Conservation (phyloP, 2,113 vertebrate genomes). For the Xenopus borealis region DNA sequence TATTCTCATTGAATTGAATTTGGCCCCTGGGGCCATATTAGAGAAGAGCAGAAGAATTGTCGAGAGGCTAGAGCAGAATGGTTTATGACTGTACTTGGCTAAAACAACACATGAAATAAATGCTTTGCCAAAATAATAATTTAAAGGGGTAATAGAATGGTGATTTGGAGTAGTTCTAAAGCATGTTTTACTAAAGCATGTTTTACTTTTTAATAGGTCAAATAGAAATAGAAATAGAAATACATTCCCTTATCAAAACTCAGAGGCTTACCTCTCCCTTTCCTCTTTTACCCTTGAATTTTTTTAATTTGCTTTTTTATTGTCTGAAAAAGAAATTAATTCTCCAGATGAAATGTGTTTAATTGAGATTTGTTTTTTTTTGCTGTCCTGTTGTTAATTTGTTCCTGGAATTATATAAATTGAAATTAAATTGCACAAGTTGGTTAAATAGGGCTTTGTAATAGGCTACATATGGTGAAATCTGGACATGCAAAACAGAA, state of each 20-base stretch:
- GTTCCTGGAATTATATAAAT: slow-evolving; percentile 33
- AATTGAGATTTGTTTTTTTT: slow-evolving; percentile 26
- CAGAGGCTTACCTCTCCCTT: neutral
- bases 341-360: slow-evolving; percentile 15
- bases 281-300: slow-evolving; percentile 10
- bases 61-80: too few relatives aligned
- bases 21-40: too few relatives aligned
- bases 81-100: too few relatives aligned
- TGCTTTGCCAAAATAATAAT: too few relatives aligned
- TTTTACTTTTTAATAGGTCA: too few relatives aligned
- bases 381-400: slow-evolving; percentile 29
- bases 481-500: slow-evolving; percentile 13
- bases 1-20: too few relatives aligned
- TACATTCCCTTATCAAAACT: neutral
- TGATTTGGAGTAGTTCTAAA: too few relatives aligned
- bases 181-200: too few relatives aligned
- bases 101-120: too few relatives aligned
- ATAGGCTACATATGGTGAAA: slow-evolving; percentile 33
- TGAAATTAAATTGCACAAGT: slow-evolving; percentile 33
- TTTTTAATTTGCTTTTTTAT: slow-evolving; percentile 11
- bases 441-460: slow-evolving; percentile 26
- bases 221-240: too few relatives aligned
- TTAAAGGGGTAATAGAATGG: too few relatives aligned
- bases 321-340: slow-evolving; percentile 22
- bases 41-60: too few relatives aligned